Evolutionary conservation across 2,888 invertebrate genomes (phyloP), one percentile per base, ranked within the genome.

Genomic region (Alentia gelatinosa): DNA sequence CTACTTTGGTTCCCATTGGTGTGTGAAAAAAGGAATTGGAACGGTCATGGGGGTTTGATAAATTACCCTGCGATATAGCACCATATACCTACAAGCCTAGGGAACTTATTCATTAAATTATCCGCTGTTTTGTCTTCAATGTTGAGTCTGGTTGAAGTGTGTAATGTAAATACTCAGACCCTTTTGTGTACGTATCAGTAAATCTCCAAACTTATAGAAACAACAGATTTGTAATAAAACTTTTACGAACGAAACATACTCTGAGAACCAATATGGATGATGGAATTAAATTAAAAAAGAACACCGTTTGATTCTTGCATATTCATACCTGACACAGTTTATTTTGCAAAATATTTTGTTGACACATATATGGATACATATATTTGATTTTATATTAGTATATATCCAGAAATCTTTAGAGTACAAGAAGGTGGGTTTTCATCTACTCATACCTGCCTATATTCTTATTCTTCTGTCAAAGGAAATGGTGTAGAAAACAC

Each of bases 171-270:
- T 56, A 56, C 12, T 56, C 3, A n/a, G 56, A n/a, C 56, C 56
- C n/a, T 19, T n/a, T 56, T 56, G 56, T 56, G 56, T 56, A n/a
- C n/a, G 12, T 56, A 12, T 56, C 56, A 56, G 12, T 3, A 56
- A 56, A n/a, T 56, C 30, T 4, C n/a, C 15, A 74, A 15, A 74
- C 74, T 74, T 3, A 74, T 1, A 26, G 1, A 74, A 74, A 15
- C 1, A 74, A 26, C 37, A 35, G 37, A 35, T 79, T 79, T 79
- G 79, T 79, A 79, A 79, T 79, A 79, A 79, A 79, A 79, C 35
- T 37, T 39, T 79, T 35, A 79, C 39, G 79, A 79, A 74, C 12
- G 79, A 79, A 79, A 79, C 35, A 35, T 39, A 37, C 35, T 79
- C 23, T 79, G 7, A 35, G 79, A 79, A 37, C 19, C 79, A 79